These are phyloP conservation scores for Agrotis ipsilon DNA, from an alignment of 2,888 invertebrate genomes.

Conservation along the genomic window DNA sequence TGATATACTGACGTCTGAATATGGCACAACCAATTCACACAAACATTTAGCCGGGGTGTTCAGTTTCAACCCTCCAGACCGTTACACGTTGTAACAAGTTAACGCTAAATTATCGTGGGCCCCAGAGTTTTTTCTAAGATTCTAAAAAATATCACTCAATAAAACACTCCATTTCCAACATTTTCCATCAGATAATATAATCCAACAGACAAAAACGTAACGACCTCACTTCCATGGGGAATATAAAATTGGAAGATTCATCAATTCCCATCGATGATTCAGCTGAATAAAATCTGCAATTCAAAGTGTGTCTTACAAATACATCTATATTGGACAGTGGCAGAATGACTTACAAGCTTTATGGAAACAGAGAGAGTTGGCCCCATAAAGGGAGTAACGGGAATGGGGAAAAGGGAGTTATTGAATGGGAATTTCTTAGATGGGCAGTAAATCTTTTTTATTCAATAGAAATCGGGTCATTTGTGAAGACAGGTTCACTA, in stretches of 20 bases:
- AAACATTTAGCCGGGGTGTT: too few relatives aligned
- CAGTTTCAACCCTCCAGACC: too few relatives aligned
- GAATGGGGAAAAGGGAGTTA: too few relatives aligned
- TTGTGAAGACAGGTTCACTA: too few relatives aligned
- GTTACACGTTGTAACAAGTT: not conserved
- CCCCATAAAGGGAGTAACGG: not conserved
- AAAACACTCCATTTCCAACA: too few relatives aligned
- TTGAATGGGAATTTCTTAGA: not conserved
- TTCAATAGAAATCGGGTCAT: not conserved
- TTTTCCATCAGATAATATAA: conserved; percentile 8
- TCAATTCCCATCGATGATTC: conserved; percentile 27
- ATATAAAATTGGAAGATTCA: conserved; percentile 20
- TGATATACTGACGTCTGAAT: too few relatives aligned
- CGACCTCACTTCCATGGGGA: conserved; percentile 2
- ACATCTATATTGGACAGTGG: not conserved
- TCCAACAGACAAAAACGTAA: not conserved
- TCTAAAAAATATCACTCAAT: not conserved
- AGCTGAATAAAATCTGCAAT: conserved; percentile 38
- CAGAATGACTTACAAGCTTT: conserved; percentile 6
- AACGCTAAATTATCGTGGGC: too few relatives aligned
- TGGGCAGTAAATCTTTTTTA: not conserved
- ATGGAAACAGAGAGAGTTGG: not conserved
- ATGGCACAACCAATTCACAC: not conserved
- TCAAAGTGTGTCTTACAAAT: conserved; percentile 31
- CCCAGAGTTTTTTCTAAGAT: too few relatives aligned